Percentiles rank a stretch among this genome's conserved stretches.
Conservation (phyloP, 2,888 invertebrate species). For the Epistrophe eligans region DNA sequence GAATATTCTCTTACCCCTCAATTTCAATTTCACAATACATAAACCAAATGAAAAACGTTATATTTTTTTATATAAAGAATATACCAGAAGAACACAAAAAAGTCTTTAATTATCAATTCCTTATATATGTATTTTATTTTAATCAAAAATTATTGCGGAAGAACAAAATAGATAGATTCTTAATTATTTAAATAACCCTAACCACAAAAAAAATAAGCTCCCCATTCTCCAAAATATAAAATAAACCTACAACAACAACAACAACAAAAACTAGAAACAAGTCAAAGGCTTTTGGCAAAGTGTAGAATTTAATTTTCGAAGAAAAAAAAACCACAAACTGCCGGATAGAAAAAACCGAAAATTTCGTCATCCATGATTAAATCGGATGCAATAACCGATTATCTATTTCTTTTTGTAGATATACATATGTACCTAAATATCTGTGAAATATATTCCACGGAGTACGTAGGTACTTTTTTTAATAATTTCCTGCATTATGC, state of each 20-base stretch:
- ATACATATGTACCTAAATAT: slow-evolving; percentile 26
- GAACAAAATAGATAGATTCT: slow-evolving; percentile 45
- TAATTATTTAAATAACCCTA: slow-evolving; percentile 49
- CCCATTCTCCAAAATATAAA: slow-evolving; percentile 10
- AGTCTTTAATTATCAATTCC: slow-evolving; percentile 28
- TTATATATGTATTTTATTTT: slow-evolving; percentile 24
- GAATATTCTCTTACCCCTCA: not conserved
- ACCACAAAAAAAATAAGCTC: slow-evolving; percentile 26
- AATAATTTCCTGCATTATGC: slow-evolving; percentile 55
- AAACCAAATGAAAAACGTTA: not conserved
- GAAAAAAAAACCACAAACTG: slow-evolving; percentile 9
- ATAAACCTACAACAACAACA: slow-evolving; percentile 7
- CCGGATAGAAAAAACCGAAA: slow-evolving; percentile 9
- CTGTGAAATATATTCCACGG: slow-evolving; percentile 4
- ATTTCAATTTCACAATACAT: not conserved
- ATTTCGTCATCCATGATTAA: slow-evolving; percentile 56
- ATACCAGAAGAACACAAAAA: slow-evolving; percentile 26
- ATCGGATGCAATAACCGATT: slow-evolving; percentile 58
- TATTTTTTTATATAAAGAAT: not conserved
- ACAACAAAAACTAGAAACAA: not conserved
- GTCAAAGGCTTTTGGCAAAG: slow-evolving; percentile 1
- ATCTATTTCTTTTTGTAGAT: slow-evolving; percentile 4
- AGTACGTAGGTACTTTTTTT: not conserved
- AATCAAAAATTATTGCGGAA: slow-evolving; percentile 54
- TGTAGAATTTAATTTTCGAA: slow-evolving; percentile 2